phyloP scores from a whole-genome alignment of 2,113 vertebrate genomes.

The Syngnathus typhle region DNA sequence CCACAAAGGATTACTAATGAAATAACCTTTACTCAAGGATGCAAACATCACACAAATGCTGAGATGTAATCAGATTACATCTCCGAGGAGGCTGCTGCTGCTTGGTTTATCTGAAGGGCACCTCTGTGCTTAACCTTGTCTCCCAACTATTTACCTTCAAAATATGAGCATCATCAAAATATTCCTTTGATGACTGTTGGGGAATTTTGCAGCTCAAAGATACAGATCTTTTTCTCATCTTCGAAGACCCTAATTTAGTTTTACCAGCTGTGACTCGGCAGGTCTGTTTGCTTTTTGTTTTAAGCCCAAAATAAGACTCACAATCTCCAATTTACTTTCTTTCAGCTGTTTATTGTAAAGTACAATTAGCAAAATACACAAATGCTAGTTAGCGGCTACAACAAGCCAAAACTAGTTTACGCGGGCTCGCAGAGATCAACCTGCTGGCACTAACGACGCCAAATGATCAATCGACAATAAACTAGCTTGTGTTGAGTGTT shows the following conservation, averaged over 20 bases:
- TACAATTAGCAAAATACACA: too few relatives aligned
- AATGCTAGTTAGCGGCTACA: too few relatives aligned
- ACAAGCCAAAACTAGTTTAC: too few relatives aligned
- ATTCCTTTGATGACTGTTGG: not conserved
- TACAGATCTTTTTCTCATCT: too few relatives aligned
- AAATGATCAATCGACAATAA: not conserved
- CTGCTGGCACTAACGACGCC: too few relatives aligned
- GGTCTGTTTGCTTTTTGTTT: too few relatives aligned
- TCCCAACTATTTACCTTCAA: constrained; percentile 11
- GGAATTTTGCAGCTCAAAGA: not conserved
- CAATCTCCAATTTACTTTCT: too few relatives aligned
- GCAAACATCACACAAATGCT: constrained; percentile 7
- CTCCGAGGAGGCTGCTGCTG: constrained; percentile 10
- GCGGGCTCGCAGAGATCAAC: too few relatives aligned
- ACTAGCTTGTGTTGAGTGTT: not conserved
- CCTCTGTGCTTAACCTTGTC: constrained; percentile 13
- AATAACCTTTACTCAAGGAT: constrained; percentile 23
- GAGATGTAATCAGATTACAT: constrained; percentile 40
- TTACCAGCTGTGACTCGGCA: too few relatives aligned
- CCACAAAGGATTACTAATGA: constrained; percentile 37
- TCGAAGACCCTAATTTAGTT: not conserved
- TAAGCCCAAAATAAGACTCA: too few relatives aligned
- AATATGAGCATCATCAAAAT: not conserved
- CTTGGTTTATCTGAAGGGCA: constrained; percentile 33
- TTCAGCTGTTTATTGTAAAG: too few relatives aligned